Evolutionary conservation across 2,888 invertebrate species (phyloP), one percentile per base, ranked within the genome.

Genomic region (Drosophila monieri): DNA sequence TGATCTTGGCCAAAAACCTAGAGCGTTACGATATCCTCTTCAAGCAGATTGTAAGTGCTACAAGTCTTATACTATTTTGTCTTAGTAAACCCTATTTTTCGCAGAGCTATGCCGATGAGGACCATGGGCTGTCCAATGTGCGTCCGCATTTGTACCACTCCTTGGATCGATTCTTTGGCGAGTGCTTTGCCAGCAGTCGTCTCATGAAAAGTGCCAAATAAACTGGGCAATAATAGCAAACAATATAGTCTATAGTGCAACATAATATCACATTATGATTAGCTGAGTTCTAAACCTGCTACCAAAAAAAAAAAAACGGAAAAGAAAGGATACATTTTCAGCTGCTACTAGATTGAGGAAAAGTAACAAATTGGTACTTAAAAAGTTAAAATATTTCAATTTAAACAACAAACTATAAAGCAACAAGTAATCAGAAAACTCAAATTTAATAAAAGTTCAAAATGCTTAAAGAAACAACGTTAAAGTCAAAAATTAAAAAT

Each of bases 31-130:
- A 98, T 88, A 96, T 99, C 62, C 94, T 97, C 76, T 99, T 98
- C 92, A 95, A 96, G 74, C 96, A 98, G 91, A 96, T 98, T 95
- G 98, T 98, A 92, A 92, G 92, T 78, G 3, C 10, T n/a, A 18
- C 9, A 9, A 25, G 10, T 39, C 6, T 6, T 46, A 14, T 12
- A 23, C 5, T 15, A 27, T 14, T 10, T 32, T 21, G 1, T n/a
- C 2, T n/a, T 6, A 9, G 9, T n/a, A 0, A 6, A 5, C 5
- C 18, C 18, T 10, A 4, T 2, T 10, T 14, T 14, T 30, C 52
- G 12, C 93, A 98, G 98, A 96, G 96, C 73, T 99, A 99, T 91
- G 96, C 98, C 0, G 98, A 98, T 90, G 97, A 98, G 92, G 96
- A 97, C 88, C 98, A 98, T 89, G 95, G 95, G n/a, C 92, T 98